phyloP scores from a whole-genome alignment of 2,888 invertebrate genomes.

The Drosophila atroscutellata region DNA sequence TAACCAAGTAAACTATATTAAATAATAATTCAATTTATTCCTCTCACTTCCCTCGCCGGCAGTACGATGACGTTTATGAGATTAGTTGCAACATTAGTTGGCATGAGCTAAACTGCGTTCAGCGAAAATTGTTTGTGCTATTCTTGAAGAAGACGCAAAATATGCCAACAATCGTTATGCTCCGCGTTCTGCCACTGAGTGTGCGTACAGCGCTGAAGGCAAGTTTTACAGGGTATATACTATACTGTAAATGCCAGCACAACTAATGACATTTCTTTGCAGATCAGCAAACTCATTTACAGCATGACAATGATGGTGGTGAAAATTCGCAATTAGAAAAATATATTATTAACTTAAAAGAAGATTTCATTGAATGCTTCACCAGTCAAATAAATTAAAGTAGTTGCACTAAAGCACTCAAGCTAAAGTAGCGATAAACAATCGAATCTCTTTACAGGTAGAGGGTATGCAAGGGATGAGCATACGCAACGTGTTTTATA shows the following conservation, averaged over 20 bases:
- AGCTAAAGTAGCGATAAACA: not conserved
- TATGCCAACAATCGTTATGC: conserved; percentile 6
- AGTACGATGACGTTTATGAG: conserved; percentile 58
- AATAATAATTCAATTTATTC: not conserved
- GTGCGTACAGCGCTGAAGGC: conserved; percentile 29
- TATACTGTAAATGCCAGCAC: not conserved
- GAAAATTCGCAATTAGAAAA: not conserved
- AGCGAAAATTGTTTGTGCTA: conserved; percentile 47
- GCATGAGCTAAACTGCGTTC: conserved; percentile 51
- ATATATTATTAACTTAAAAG: not conserved
- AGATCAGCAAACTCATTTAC: conserved; percentile 26
- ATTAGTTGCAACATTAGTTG: conserved; percentile 42
- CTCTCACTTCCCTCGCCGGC: not conserved
- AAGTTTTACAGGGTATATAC: conserved; percentile 1
- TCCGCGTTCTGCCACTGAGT: conserved; percentile 19
- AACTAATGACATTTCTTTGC: conserved; percentile 1
- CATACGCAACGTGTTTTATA: conserved; percentile 36
- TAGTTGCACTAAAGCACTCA: not conserved
- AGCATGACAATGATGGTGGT: conserved; percentile 34
- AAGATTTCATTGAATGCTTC: not conserved
- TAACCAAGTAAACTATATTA: not conserved
- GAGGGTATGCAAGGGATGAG: conserved; percentile 16
- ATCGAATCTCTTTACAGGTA: not conserved
- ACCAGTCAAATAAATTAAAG: not conserved
- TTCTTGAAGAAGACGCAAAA: conserved; percentile 21